These are phyloP conservation scores for Mastomys natalensis DNA, from an alignment of 2,113 vertebrate genomes.

Conservation along the genomic window DNA sequence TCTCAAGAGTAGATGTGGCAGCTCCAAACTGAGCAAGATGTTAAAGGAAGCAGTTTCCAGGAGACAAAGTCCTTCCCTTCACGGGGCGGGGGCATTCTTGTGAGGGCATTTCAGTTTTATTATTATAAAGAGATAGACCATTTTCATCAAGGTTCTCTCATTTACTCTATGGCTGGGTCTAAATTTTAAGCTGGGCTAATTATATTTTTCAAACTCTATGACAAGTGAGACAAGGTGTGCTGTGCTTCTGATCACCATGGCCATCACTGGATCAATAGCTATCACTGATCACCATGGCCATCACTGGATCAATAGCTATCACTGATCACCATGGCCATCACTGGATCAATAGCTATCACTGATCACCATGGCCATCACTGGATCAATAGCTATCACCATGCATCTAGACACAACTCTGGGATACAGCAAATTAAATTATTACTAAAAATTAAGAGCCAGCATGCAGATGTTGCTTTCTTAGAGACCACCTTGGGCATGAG, in stretches of 20 bases:
- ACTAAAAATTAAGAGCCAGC: slow-evolving; percentile 24
- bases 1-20: not conserved
- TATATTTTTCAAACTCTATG: not conserved
- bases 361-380: not conserved
- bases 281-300: not conserved
- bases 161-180: not conserved
- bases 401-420: not conserved
- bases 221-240: not conserved
- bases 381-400: not conserved
- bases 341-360: not conserved
- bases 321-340: too few relatives aligned
- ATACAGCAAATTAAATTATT: not conserved
- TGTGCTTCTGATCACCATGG: not conserved
- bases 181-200: not conserved
- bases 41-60: not conserved
- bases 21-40: slow-evolving; percentile 4
- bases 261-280: not conserved
- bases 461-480: not conserved
- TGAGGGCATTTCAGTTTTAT: not conserved
- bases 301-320: too few relatives aligned
- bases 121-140: too few relatives aligned
- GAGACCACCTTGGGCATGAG: not conserved
- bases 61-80: not conserved
- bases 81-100: not conserved
- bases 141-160: not conserved